Conservation (phyloP, 1,140 invertebrate species). For the Anoplolepis gracilipes region DNA sequence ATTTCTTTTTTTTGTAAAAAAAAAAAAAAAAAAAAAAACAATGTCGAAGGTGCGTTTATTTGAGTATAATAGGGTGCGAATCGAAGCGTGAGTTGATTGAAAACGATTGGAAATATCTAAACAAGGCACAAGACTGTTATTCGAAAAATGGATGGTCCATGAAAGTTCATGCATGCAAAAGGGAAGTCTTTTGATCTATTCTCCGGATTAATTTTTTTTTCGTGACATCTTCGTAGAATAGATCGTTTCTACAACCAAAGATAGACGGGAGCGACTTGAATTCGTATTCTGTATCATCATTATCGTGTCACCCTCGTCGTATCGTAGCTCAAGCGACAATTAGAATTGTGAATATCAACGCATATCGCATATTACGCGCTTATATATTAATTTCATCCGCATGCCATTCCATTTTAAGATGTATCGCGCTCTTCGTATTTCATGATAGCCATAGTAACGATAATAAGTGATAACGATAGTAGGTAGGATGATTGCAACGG, state of each 20-base stretch:
- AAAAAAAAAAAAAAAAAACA: neutral
- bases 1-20: neutral
- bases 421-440: slow-evolving; percentile 16
- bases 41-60: neutral
- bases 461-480: slow-evolving; percentile 34
- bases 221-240: neutral
- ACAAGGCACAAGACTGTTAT: slow-evolving; percentile 59
- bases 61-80: neutral
- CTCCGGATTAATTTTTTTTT: slow-evolving; percentile 1
- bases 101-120: slow-evolving; percentile 56
- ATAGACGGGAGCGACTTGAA: slow-evolving; percentile 13
- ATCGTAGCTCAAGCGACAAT: slow-evolving; percentile 28
- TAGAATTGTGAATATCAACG: slow-evolving; percentile 15
- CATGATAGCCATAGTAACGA: slow-evolving; percentile 31
- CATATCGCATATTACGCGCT: neutral
- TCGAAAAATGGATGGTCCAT: slow-evolving; percentile 45
- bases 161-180: slow-evolving; percentile 26
- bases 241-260: slow-evolving; percentile 35
- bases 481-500: slow-evolving; percentile 26
- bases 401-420: slow-evolving; percentile 11
- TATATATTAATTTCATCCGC: slow-evolving; percentile 28
- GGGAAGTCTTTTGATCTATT: slow-evolving; percentile 34
- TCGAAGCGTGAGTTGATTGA: slow-evolving; percentile 34
- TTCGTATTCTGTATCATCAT: slow-evolving; percentile 36
- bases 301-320: slow-evolving; percentile 49